Evolutionary conservation across 2,888 invertebrate genomes (phyloP).

Genomic region (Pterostichus niger): DNA sequence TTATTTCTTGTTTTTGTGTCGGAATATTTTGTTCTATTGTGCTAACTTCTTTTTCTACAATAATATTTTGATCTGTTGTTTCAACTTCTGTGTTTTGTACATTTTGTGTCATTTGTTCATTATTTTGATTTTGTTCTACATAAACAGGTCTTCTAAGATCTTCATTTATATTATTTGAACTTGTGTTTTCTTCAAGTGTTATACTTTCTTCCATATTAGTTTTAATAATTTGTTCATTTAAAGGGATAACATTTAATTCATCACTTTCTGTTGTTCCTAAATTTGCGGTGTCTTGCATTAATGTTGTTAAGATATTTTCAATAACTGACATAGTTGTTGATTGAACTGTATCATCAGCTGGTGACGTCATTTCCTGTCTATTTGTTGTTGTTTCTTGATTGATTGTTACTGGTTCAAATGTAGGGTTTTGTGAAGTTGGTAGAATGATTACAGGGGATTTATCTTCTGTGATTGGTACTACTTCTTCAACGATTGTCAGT

Average conservation of each 20-base stretch:
- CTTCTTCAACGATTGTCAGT: neutral
- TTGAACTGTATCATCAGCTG: neutral
- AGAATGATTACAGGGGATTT: neutral
- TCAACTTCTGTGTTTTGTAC: neutral
- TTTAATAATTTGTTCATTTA: constrained; percentile 31
- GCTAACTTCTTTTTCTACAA: constrained; percentile 12
- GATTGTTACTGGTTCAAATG: neutral
- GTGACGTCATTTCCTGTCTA: neutral
- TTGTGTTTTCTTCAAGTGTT: neutral
- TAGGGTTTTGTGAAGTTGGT: neutral
- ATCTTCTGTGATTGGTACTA: neutral
- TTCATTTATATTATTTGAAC: neutral
- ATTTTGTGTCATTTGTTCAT: constrained; percentile 14
- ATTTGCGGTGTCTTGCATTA: constrained; percentile 13
- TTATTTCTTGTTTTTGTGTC: neutral
- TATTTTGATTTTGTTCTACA: neutral
- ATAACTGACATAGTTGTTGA: neutral
- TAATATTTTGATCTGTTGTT: neutral
- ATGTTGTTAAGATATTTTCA: constrained; percentile 1
- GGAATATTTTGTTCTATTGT: constrained; percentile 2
- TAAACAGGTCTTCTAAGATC: neutral
- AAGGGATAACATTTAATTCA: constrained; percentile 41
- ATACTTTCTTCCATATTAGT: neutral
- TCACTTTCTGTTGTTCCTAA: constrained; percentile 14
- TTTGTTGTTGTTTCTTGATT: neutral